Evolutionary conservation across 2,888 invertebrate species (phyloP).

Genomic region (Selenia dentaria): DNA sequence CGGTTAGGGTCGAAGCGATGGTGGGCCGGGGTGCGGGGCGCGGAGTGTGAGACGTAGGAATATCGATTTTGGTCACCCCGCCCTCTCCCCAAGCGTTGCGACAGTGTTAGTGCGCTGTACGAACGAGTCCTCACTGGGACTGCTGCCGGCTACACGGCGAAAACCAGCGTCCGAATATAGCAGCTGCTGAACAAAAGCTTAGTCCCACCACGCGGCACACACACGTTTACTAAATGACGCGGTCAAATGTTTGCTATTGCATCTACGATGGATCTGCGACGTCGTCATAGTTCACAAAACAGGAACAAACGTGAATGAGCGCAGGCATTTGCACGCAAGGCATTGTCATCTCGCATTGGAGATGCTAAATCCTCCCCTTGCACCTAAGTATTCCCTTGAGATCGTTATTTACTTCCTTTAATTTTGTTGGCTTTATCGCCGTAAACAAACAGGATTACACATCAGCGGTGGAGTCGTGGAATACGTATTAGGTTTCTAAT

Average conservation of each 20-base stretch:
- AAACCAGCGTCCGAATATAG: conserved; percentile 59
- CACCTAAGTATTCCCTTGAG: conserved; percentile 33
- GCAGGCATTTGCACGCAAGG: conserved; percentile 13
- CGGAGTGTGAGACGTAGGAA: conserved; percentile 73
- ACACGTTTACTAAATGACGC: conserved; percentile 48
- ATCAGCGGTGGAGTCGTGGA: conserved; percentile 9
- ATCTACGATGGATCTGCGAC: conserved; percentile 23
- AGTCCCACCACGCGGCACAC: conserved; percentile 46
- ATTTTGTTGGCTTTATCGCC: conserved; percentile 33
- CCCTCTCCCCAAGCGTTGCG: conserved; percentile 75
- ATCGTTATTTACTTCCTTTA: conserved; percentile 31
- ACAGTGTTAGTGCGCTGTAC: conserved; percentile 77
- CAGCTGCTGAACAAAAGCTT: conserved; percentile 57
- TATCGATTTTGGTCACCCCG: conserved; percentile 82
- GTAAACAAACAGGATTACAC: conserved; percentile 28
- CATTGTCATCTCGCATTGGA: conserved; percentile 23
- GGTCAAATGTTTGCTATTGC: conserved; percentile 31
- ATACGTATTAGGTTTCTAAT: conserved; percentile 8
- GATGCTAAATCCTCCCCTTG: conserved; percentile 26
- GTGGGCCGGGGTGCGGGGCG: conserved; percentile 63
- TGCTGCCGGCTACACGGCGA: conserved; percentile 55
- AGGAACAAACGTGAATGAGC: conserved; percentile 9
- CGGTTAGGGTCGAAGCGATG: conserved; percentile 76
- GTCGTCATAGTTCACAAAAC: conserved; percentile 14
- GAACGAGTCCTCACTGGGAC: conserved; percentile 65